phyloP scores from a whole-genome alignment of 2,888 invertebrate species.

The Tinea trinotella region DNA sequence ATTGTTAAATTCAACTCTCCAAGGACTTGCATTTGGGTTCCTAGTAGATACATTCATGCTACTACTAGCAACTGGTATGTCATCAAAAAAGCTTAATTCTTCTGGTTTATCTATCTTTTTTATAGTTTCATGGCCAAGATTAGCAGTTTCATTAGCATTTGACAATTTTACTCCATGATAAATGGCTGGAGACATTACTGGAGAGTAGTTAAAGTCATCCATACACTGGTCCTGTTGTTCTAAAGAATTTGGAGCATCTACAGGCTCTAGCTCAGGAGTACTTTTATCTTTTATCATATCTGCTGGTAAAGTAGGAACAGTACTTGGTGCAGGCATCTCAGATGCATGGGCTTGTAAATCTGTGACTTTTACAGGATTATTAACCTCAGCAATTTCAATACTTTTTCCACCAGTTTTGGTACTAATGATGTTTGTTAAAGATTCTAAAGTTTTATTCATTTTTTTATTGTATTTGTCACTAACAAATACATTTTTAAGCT shows the following conservation, averaged over 20 bases:
- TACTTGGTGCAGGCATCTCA: no score
- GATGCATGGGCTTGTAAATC: not conserved
- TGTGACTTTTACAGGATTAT: no score
- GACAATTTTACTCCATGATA: slow-evolving; percentile 2
- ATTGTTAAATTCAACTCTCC: slow-evolving; percentile 57
- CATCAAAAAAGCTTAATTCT: slow-evolving; percentile 56
- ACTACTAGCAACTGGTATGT: slow-evolving; percentile 56
- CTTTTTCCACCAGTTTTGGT: not conserved
- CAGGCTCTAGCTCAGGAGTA: not conserved
- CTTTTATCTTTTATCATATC: no score
- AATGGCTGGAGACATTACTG: slow-evolving; percentile 11
- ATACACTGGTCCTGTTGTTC: not conserved
- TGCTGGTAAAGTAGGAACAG: no score
- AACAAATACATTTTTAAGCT: slow-evolving; percentile 36
- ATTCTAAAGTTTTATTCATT: slow-evolving; percentile 44
- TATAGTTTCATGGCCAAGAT: slow-evolving; percentile 12
- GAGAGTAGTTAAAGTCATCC: slow-evolving; percentile 19
- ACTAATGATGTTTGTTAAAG: slow-evolving; percentile 32
- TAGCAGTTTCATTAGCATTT: slow-evolving; percentile 17
- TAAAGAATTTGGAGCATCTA: not conserved
- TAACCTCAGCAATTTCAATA: not conserved
- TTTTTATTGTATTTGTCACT: slow-evolving; percentile 53
- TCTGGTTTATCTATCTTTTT: slow-evolving; percentile 35
- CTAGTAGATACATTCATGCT: slow-evolving; percentile 52
- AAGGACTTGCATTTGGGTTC: slow-evolving; percentile 54